Base-by-base conservation (phyloP, 2,113 vertebrate genomes). In the Neofelis nebulosa region DNA sequence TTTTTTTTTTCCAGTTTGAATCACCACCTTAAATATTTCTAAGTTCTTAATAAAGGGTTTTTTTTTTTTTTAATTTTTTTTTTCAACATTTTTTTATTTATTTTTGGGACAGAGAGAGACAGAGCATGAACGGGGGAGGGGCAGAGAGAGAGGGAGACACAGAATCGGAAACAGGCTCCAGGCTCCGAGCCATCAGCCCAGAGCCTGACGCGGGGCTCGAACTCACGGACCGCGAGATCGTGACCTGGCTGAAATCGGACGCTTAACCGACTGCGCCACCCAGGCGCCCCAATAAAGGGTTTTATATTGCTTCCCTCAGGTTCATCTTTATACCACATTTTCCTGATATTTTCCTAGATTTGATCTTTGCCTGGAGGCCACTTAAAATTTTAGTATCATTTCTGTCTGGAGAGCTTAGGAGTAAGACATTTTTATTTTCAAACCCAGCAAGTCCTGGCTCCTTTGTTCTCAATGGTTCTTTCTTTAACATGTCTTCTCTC, bases 361-460 rank as follows among this genome's bases (percentile, higher is more conserved):
- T 91, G 69, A 80, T 96, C 94, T 94, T 91, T 91, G 69, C 76
- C 93, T 93, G 36, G 93, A 97, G 95, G 82, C 66, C 48, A 55
- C 93, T 94, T 91, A 85, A 95, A 93, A 52, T 81, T 95, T 96
- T 76, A 95, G 55, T 41, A 93, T 83, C 36, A 36, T 36, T 88
- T 27, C 71, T 80, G 52, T 52, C 73, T 88, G n/a, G 38, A 94
- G 14, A 95, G 33, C 89, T 81, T 69, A 80, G 50, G 55, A 93
- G 63, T 45, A 74, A 96, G 55, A 84, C 86, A 63, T 91, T 81
- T 96, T 83, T 63, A 80, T 94, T 97, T 96, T 96, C 71, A 85
- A 80, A 80, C 71, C 7, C 16, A 97, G 87, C 15, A 31, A 91
- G 71, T 63, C 38, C 91, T 76, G 57, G 79, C 48, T 83, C 38